Percentiles rank a stretch among this genome's conserved stretches.
These are phyloP conservation scores for Mohoua ochrocephala DNA, from an alignment of 2,113 vertebrate genomes.

Conservation along the genomic window DNA sequence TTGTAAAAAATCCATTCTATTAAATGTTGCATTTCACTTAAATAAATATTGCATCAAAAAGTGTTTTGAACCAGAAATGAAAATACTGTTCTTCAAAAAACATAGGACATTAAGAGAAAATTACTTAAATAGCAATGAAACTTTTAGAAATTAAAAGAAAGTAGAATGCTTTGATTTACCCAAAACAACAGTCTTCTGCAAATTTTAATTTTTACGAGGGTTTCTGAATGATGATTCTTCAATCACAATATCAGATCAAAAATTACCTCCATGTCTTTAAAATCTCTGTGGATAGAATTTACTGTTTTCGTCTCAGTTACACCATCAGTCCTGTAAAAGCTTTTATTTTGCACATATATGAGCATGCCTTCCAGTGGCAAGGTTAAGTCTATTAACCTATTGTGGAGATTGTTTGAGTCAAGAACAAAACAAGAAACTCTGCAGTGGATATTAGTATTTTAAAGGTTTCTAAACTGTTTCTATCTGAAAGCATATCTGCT, in stretches of 20 bases:
- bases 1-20: background rate
- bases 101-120: background rate
- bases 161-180: rapidly evolving
- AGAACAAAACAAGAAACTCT: background rate
- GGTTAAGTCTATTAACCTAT: background rate
- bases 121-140: background rate
- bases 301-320: background rate
- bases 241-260: background rate
- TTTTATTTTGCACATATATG: background rate
- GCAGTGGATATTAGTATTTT: background rate
- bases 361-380: background rate
- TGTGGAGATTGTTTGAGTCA: background rate
- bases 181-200: background rate
- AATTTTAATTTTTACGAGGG: background rate
- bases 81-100: background rate
- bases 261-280: background rate
- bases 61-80: background rate
- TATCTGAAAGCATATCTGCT: background rate
- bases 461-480: background rate
- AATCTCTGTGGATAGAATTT: background rate
- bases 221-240: background rate
- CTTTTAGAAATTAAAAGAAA: background rate
- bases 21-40: background rate
- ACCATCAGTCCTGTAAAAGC: background rate
- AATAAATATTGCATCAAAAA: background rate